Base-by-base conservation (phyloP, 2,113 vertebrate species). In the Embiotoca jacksoni region DNA sequence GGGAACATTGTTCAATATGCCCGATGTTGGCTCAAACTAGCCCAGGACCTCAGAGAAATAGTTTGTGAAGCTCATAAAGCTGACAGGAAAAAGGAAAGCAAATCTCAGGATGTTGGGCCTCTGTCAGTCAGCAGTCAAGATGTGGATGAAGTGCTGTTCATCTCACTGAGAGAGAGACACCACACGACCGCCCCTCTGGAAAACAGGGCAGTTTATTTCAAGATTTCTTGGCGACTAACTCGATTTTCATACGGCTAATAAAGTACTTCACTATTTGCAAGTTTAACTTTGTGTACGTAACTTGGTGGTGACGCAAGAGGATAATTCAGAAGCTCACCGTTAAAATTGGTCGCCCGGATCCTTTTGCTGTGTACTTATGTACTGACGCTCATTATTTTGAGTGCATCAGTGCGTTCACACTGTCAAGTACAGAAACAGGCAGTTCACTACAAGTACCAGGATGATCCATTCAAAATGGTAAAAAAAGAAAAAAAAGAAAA, bases 71-170 rank as follows among this genome's bases (percentile, higher is more conserved):
- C 36, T 80, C 30, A 70, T 49, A 65, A 50, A 67, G 44, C 39
- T 46, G 55, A 9, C 33, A 13, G 69, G 11, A 44, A 53, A 50
- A 53, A 39, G 31, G 31, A 64, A 13, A 59, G 36, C 35, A 59
- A 9, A 54, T 44, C 16, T 73, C 2, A 56, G 49, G 41, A 56
- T 61, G 1, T 2, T 41, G 8, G 56, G 35, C 16, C 6, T 76
- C 31, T 4, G 10, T 72, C 72, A 63, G 60, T 66, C 41, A 54
- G n/a, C 52, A 30, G 57, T 16, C 30, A 46, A 72, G 60, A 75
- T 61, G 56, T 44, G 23, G n/a, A 55, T 44, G 33, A 79, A 60
- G 65, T 23, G 63, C 50, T 63, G 50, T 53, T 72, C 54, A 77
- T 84, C 82, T 77, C 15, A 6, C 60, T 1, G 1, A 47, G 11